Conservation (phyloP, 2,797 vertebrate genomes). For the Furcifer pardalis region DNA sequence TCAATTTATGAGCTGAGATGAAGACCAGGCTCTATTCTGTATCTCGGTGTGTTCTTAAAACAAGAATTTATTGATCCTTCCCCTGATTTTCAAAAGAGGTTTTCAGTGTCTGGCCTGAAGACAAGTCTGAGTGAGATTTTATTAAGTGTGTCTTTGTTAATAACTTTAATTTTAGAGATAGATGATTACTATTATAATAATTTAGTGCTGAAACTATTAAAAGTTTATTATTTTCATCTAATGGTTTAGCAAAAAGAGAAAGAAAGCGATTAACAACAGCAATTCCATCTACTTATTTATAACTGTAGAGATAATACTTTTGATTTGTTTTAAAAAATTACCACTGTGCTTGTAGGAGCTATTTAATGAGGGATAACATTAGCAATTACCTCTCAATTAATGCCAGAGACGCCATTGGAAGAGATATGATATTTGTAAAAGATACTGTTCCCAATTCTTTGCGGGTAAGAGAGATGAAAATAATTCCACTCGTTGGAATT, state of each 20-base stretch:
- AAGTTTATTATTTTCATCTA: slow-evolving; percentile 35
- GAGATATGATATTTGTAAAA: not conserved
- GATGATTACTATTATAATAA: slow-evolving; percentile 32
- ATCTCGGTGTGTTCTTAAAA: not conserved
- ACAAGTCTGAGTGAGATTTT: slow-evolving; percentile 12
- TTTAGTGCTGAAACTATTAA: slow-evolving; percentile 12
- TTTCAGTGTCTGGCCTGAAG: not conserved
- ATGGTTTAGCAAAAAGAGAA: not conserved
- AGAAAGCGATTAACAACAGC: not conserved
- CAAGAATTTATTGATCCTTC: not conserved
- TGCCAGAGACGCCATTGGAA: not conserved
- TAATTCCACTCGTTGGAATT: not conserved
- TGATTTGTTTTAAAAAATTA: not conserved
- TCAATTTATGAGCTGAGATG: not conserved
- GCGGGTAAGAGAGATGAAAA: not conserved
- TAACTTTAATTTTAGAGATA: slow-evolving; percentile 41
- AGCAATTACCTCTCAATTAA: slow-evolving; percentile 3
- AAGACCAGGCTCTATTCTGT: not conserved
- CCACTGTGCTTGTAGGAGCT: not conserved
- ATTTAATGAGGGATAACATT: slow-evolving; percentile 4
- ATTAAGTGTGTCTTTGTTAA: slow-evolving; percentile 23
- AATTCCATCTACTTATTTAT: slow-evolving; percentile 23
- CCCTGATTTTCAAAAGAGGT: not conserved
- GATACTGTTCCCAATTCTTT: not conserved
- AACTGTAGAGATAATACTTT: slow-evolving; percentile 21